Percentiles rank a stretch among this genome's conserved stretches.
phyloP scores from a whole-genome alignment of 2,113 vertebrate genomes.

The Pipra filicauda region DNA sequence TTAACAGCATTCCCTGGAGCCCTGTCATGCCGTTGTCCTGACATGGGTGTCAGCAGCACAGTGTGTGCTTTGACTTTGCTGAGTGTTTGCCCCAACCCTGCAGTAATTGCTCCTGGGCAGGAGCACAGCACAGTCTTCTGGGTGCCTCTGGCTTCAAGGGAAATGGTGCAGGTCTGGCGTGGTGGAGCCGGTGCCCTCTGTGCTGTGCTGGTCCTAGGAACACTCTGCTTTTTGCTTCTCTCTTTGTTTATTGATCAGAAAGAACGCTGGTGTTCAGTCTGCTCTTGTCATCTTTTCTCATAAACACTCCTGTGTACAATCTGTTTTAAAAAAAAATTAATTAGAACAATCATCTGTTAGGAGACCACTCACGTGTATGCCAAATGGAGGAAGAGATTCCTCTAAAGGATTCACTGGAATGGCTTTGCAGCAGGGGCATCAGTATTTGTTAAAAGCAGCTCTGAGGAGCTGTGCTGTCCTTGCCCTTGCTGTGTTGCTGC shows the following conservation, averaged over 20 bases:
- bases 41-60: not conserved
- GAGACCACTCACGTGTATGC: not conserved
- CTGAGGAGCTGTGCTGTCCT: not conserved
- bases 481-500: accelerated
- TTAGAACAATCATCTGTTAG: not conserved
- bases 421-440: not conserved
- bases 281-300: not conserved
- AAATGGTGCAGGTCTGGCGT: not conserved
- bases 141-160: not conserved
- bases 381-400: not conserved
- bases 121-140: not conserved
- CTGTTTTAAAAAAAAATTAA: not conserved
- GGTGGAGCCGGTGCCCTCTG: not conserved
- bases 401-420: not conserved
- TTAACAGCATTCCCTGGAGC: conserved; percentile 53
- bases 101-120: not conserved
- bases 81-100: not conserved
- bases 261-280: not conserved
- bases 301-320: not conserved
- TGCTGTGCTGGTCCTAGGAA: not conserved
- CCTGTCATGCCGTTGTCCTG: not conserved
- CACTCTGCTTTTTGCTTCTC: not conserved
- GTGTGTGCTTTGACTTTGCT: not conserved
- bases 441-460: not conserved
- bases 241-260: not conserved